Evolutionary conservation across 2,113 vertebrate genomes (phyloP), one percentile per base, ranked within the genome.

Genomic region (Epinephelus cyanopodus): DNA sequence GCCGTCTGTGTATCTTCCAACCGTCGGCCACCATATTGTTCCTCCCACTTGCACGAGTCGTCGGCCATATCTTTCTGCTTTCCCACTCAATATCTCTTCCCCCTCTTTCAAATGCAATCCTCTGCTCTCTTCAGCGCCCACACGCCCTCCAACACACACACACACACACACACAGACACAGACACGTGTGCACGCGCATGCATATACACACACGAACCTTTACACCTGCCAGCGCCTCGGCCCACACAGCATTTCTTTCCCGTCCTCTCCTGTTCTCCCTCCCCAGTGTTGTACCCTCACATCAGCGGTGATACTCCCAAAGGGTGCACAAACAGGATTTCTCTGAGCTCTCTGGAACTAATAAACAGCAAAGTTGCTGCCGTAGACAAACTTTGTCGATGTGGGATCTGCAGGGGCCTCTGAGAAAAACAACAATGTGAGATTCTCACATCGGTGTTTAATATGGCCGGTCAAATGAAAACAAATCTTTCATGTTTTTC

Each of bases 201-300:
- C 39, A 90, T 21, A 64, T 50, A 85, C 82, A 37, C 62, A 69
- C 60, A 45, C 0, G 85, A 85, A 90, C 88, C 81, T 85, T 82
- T 84, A 77, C 87, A 90, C 90, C 88, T 92, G 87, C 86, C 85
- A 69, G 83, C 15, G 33, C 74, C 66, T 87, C 83, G 45, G 83
- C 93, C 93, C 89, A 93, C 92, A 81, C 84, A 81, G 25, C 25
- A 15, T 77, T 86, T 68, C 82, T 86, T 80, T 82, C 68, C 78
- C 64, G 74, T 65, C 79, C 73, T 78, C 82, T 83, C 62, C 76
- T 67, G 56, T 61, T 58, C 47, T 65, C 68, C 77, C 39, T 76
- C 77, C 81, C 79, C 72, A 29, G 67, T 25, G 77, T 68, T 76
- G 25, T 58, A 45, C 65, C 77, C 71, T 80, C 67, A 23, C 2